A percentile compares a stretch with the other conserved stretches of the same genome.
Conservation (phyloP, 30 jellyfish, hydroid and myxozoan genomes). For the Rhopilema esculentum region DNA sequence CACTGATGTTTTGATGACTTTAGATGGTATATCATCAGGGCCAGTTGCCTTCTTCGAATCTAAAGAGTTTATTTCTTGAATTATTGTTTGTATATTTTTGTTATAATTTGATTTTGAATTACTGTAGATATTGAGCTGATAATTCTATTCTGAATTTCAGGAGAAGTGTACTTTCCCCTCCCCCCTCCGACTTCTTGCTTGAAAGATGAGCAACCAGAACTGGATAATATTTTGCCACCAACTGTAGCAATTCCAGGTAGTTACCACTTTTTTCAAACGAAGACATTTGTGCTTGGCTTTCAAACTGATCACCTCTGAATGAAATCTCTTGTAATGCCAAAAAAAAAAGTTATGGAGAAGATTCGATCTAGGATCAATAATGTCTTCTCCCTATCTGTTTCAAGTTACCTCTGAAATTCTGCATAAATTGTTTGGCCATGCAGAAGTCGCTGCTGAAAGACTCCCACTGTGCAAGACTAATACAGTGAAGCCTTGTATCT, state of each 20-base stretch:
- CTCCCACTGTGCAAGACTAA: background rate
- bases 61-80: too few species aligned
- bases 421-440: background rate
- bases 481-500: conserved; percentile 27
- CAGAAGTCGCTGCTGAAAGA: conserved; percentile 2
- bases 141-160: conserved; percentile 56
- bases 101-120: background rate
- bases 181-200: conserved; percentile 64
- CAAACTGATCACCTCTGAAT: conserved; percentile 59
- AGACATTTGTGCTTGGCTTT: conserved; percentile 52
- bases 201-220: conserved; percentile 47
- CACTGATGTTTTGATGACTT: too few species aligned
- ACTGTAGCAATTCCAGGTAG: conserved; percentile 57
- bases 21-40: too few species aligned
- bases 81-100: too few species aligned
- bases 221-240: conserved; percentile 62
- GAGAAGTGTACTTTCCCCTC: conserved; percentile 61
- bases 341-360: conserved; percentile 54
- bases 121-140: conserved; percentile 14
- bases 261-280: conserved; percentile 54
- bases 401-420: background rate
- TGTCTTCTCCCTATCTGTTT: background rate
- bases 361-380: conserved; percentile 9
- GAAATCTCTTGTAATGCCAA: conserved; percentile 65
- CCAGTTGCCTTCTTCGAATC: too few species aligned